phyloP scores from a whole-genome alignment of 1,140 invertebrate species.

The Neelides sp. region DNA sequence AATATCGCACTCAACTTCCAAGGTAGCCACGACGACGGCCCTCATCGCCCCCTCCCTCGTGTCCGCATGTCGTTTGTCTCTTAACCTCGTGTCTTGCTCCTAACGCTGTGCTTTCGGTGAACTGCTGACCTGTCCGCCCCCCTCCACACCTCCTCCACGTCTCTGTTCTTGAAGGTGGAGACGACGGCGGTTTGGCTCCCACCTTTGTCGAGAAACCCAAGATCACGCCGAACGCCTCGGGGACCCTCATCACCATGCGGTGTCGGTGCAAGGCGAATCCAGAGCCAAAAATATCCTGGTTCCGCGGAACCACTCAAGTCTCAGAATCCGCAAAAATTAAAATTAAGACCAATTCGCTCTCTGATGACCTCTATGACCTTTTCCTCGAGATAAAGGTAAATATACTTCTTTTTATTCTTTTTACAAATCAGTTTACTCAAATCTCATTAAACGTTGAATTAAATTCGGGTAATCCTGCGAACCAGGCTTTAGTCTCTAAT shows the following conservation, averaged over 20 bases:
- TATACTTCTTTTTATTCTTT: slow-evolving; percentile 2
- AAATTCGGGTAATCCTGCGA: too few species aligned
- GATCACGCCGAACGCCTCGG: slow-evolving; percentile 93
- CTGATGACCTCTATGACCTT: slow-evolving; percentile 78
- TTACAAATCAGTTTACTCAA: too few species aligned
- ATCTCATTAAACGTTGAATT: too few species aligned
- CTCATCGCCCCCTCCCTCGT: too few species aligned
- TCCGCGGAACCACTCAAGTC: slow-evolving; percentile 68
- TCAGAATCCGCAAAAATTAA: slow-evolving; percentile 74
- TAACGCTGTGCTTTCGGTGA: too few species aligned
- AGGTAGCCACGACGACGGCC: slow-evolving; percentile 77
- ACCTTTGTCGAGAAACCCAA: slow-evolving; percentile 91
- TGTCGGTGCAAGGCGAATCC: slow-evolving; percentile 88
- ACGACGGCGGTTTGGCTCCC: slow-evolving; percentile 76
- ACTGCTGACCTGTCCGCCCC: too few species aligned
- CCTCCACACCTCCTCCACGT: slow-evolving; percentile 1
- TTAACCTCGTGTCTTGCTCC: too few species aligned
- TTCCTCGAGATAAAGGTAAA: slow-evolving; percentile 72
- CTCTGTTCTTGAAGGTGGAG: slow-evolving; percentile 57
- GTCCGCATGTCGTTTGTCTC: too few species aligned
- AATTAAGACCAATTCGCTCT: slow-evolving; percentile 57
- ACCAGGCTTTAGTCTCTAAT: too few species aligned
- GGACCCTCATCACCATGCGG: slow-evolving; percentile 88
- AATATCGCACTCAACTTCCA: slow-evolving; percentile 99
- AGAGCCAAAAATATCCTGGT: slow-evolving; percentile 79